Evolutionary conservation across 2,113 vertebrate species (phyloP).

Genomic region (Poicephalus meyeri): DNA sequence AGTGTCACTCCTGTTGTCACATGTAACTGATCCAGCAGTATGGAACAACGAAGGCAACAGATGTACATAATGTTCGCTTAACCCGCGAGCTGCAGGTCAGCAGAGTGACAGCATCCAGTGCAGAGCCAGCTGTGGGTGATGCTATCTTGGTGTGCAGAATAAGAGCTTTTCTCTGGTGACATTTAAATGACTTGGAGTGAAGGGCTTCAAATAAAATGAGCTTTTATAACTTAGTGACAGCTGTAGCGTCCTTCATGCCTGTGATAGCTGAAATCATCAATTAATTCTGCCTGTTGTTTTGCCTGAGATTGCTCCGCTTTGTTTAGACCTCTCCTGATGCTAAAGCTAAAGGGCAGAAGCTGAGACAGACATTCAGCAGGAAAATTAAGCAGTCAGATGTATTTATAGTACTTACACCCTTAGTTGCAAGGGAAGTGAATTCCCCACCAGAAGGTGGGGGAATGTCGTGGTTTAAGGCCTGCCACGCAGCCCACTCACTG

Average conservation of each 20-base stretch:
- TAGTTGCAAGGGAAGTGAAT: background rate
- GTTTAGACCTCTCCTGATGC: background rate
- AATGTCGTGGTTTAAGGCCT: too few relatives aligned
- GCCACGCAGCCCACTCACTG: too few relatives aligned
- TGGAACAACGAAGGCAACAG: background rate
- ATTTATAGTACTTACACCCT: background rate
- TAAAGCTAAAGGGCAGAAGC: background rate
- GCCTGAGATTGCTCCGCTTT: background rate
- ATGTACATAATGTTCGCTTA: background rate
- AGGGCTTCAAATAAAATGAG: background rate
- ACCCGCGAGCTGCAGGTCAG: background rate
- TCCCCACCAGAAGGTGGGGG: background rate
- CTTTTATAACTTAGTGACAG: background rate
- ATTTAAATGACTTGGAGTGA: background rate
- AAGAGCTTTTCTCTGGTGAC: constrained; percentile 13
- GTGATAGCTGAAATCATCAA: background rate
- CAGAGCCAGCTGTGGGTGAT: background rate
- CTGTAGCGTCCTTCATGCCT: background rate
- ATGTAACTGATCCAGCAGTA: background rate
- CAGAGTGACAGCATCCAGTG: background rate
- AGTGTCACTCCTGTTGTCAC: background rate
- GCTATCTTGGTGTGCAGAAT: background rate
- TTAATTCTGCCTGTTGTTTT: background rate
- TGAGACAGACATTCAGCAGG: background rate
- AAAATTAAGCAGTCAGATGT: background rate